Conservation (phyloP, 1,140 invertebrate species). For the Lamellibrachia luymesi region DNA sequence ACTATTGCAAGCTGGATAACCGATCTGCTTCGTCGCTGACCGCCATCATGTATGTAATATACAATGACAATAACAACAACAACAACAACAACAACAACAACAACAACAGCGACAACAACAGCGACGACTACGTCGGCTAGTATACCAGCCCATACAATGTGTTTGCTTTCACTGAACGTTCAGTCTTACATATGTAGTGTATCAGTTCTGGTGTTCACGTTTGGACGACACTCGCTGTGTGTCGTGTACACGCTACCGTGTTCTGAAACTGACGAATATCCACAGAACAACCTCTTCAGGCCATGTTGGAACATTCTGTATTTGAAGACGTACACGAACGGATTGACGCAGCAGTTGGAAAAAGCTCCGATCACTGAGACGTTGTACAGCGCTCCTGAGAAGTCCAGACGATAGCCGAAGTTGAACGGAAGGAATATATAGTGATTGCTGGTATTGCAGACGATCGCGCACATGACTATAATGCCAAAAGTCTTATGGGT, state of each 20-base stretch:
- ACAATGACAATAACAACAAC: neutral
- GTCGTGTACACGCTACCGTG: neutral
- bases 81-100: neutral
- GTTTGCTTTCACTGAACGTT: neutral
- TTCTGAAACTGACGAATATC: neutral
- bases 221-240: neutral
- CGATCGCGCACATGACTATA: slow-evolving; percentile 7
- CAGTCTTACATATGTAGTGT: neutral
- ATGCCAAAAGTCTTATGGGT: slow-evolving; percentile 6
- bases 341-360: slow-evolving; percentile 22
- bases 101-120: neutral
- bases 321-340: slow-evolving; percentile 18
- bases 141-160: no score
- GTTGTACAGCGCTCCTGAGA: slow-evolving; percentile 8
- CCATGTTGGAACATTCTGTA: slow-evolving; percentile 18
- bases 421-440: slow-evolving; percentile 11
- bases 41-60: no score
- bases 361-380: slow-evolving; percentile 15
- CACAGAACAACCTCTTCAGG: neutral
- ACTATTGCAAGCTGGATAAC: no score
- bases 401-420: slow-evolving; percentile 6
- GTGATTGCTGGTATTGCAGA: neutral
- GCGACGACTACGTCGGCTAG: no score
- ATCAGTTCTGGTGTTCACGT: neutral
- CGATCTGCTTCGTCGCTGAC: no score